Conservation (phyloP, 1,140 invertebrate genomes). For the Calycopis cecrops region DNA sequence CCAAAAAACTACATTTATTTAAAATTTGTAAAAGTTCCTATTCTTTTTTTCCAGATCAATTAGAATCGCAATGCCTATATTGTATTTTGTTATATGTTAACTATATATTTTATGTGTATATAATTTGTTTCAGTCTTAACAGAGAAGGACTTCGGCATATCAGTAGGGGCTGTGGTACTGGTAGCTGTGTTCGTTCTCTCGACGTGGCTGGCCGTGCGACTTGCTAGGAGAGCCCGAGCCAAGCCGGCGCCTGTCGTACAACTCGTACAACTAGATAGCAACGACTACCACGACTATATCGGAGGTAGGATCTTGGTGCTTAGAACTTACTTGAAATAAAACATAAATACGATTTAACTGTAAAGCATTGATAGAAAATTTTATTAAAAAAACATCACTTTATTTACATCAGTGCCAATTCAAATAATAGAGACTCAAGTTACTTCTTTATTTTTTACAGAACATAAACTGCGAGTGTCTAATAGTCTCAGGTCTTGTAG, state of each 20-base stretch:
- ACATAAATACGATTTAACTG: too few relatives aligned
- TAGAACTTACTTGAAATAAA: background rate
- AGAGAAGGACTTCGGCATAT: slow-evolving; percentile 59
- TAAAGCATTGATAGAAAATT: too few relatives aligned
- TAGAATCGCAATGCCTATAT: too few relatives aligned
- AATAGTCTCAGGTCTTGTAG: slow-evolving; percentile 55
- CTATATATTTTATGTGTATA: too few relatives aligned
- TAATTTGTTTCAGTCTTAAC: slow-evolving; percentile 53
- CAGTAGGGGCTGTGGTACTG: slow-evolving; percentile 50
- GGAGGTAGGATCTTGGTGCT: slow-evolving; percentile 29
- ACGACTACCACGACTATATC: slow-evolving; percentile 54
- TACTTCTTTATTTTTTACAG: slow-evolving; percentile 28
- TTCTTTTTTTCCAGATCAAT: too few relatives aligned
- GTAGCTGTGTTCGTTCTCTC: slow-evolving; percentile 47
- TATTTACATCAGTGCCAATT: background rate
- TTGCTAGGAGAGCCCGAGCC: slow-evolving; percentile 39
- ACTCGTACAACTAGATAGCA: slow-evolving; percentile 57
- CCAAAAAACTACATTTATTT: too few relatives aligned
- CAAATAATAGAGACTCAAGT: background rate
- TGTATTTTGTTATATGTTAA: too few relatives aligned
- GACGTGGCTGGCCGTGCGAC: slow-evolving; percentile 36
- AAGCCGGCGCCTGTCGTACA: slow-evolving; percentile 58
- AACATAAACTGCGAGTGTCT: slow-evolving; percentile 48
- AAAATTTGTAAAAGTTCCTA: too few relatives aligned
- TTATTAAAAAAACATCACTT: background rate